These are phyloP conservation scores for Pipistrellus nathusii DNA, from an alignment of 2,797 vertebrate genomes.

Conservation along the genomic window DNA sequence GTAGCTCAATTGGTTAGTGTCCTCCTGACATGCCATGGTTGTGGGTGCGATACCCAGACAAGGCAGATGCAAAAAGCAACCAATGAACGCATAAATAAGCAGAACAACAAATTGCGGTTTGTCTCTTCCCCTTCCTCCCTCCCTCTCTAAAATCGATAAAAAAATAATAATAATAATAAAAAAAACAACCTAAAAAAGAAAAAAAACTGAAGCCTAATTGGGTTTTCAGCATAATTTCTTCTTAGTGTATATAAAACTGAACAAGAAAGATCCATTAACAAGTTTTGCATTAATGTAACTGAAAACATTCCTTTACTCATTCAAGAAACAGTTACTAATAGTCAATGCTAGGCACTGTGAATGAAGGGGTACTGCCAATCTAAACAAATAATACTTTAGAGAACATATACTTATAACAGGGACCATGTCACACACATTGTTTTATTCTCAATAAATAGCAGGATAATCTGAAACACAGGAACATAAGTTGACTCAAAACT, in stretches of 20 bases:
- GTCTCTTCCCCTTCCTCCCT: not conserved
- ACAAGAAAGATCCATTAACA: conserved; percentile 49
- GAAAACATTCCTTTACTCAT: conserved; percentile 42
- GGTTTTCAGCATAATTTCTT: not conserved
- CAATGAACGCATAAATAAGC: not conserved
- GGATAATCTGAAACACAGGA: not conserved
- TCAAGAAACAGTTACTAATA: conserved; percentile 31
- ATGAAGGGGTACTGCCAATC: not conserved
- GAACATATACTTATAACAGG: not conserved
- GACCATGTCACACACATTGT: not conserved
- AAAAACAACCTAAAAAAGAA: not conserved
- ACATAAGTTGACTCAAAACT: not conserved
- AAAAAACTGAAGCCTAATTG: not conserved
- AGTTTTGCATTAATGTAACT: conserved; percentile 31
- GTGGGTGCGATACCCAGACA: not conserved
- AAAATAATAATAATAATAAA: not conserved
- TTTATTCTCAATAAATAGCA: not conserved
- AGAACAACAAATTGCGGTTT: not conserved
- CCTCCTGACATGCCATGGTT: not conserved
- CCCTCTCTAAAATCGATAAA: not conserved
- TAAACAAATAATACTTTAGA: conserved; percentile 24
- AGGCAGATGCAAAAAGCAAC: not conserved
- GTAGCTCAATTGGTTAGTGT: not conserved
- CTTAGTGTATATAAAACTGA: conserved; percentile 19
- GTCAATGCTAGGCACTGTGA: not conserved